Base-by-base conservation (phyloP, 2,888 invertebrate genomes). In the Cantharis nigra region DNA sequence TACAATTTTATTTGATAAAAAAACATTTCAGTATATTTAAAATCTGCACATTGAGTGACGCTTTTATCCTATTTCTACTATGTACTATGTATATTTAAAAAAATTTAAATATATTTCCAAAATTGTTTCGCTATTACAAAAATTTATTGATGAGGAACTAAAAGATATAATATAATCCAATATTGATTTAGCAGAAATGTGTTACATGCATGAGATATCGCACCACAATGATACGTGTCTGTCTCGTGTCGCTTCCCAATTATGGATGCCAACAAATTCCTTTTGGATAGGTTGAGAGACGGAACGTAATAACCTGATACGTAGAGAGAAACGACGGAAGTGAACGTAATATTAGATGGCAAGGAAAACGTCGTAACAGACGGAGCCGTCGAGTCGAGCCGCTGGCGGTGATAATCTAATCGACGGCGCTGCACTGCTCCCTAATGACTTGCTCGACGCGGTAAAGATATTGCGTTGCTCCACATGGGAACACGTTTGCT, bases 381-480 rank as follows among this genome's bases (percentile, higher is more conserved):
- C 75, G 75, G 75, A 73, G 73, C 72, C 78, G 78, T 73, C 73
- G 72, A 76, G 75, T 78, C 76, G 78, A 76, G 73, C 73, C 75
- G 75, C 70, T 76, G 73, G 73, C 70, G 76, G 78, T 78, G 78
- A 78, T 78, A 78, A 78, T 78, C 78, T 78, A 78, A 78, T 78
- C 78, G 78, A 75, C 75, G 75, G 72, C 76, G 78, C 76, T 78
- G 78, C 76, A 78, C 75, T 74, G 69, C 71, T 78, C 76, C 78
- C 78, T 78, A 78, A 78, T 78, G 75, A 78, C 78, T 75, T 76
- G 76, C 76, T 75, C 75, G 78, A 78, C 78, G 75, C 75, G 78
- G 78, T 72, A 49, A 78, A 78, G 76, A 78, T 78, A 76, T 78
- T 76, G 78, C 78, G 72, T 75, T 75, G 75, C 78, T 78, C 63